A percentile compares a stretch with the other conserved stretches of the same genome.
Conservation (phyloP, 1,140 invertebrate species). For the Diachasmimorpha longicaudata region DNA sequence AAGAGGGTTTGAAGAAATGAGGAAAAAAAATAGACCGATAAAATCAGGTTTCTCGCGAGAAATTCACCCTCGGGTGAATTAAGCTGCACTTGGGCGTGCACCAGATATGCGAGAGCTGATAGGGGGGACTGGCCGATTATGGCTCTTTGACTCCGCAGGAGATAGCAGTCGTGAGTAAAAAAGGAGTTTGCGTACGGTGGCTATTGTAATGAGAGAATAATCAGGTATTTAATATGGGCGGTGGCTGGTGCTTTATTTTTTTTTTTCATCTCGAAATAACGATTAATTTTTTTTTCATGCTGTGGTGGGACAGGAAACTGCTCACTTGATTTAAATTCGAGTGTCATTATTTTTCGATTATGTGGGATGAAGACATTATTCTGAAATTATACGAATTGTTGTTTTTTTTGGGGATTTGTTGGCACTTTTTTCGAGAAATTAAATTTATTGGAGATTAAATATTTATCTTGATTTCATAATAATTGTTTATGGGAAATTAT, state of each 20-base stretch:
- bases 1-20: not conserved
- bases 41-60: conserved; percentile 6
- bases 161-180: not conserved
- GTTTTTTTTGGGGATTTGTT: not conserved
- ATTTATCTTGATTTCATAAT: no score
- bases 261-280: not conserved
- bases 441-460: no score
- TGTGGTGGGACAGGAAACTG: not conserved
- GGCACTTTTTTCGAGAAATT: no score
- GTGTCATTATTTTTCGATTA: not conserved
- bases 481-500: no score
- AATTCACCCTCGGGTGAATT: conserved; percentile 8
- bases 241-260: not conserved
- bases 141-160: not conserved
- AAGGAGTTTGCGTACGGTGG: not conserved
- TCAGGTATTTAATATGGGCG: not conserved
- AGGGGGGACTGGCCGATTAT: not conserved
- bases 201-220: conserved; percentile 7
- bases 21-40: not conserved
- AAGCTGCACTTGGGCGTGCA: conserved; percentile 8
- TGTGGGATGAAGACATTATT: not conserved
- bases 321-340: not conserved
- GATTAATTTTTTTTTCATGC: not conserved
- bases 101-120: not conserved
- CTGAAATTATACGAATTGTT: not conserved